phyloP scores from a whole-genome alignment of 1,140 invertebrate species.

The Oryctes rhinoceros region DNA sequence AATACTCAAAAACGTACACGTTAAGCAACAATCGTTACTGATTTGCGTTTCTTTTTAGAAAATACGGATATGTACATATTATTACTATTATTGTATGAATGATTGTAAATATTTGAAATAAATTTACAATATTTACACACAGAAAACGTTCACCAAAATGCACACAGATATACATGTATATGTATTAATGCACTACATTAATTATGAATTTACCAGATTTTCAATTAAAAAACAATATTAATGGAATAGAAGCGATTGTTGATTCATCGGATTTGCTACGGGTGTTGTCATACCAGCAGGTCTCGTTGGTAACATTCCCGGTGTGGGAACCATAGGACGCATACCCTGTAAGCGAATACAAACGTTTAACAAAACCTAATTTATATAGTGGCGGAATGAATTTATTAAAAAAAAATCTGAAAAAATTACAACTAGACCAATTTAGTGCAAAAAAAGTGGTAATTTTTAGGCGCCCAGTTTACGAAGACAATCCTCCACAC shows the following conservation, averaged over 20 bases:
- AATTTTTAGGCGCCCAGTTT: too few species aligned
- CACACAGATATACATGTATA: slow-evolving; percentile 29
- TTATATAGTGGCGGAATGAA: not conserved
- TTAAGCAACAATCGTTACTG: slow-evolving; percentile 32
- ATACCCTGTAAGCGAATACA: slow-evolving; percentile 50
- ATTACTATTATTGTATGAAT: slow-evolving; percentile 34
- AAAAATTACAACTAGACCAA: too few species aligned
- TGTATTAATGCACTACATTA: slow-evolving; percentile 9
- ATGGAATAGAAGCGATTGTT: slow-evolving; percentile 57
- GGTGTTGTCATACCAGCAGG: slow-evolving; percentile 48
- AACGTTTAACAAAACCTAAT: not conserved
- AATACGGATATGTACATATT: slow-evolving; percentile 27
- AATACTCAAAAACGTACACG: not conserved
- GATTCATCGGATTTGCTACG: slow-evolving; percentile 50
- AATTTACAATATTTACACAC: slow-evolving; percentile 35
- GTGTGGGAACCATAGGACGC: slow-evolving; percentile 53
- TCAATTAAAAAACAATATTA: slow-evolving; percentile 42
- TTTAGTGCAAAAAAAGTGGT: too few species aligned
- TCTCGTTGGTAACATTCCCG: slow-evolving; percentile 52
- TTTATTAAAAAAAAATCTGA: too few species aligned
- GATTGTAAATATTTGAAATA: slow-evolving; percentile 27
- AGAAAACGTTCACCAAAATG: slow-evolving; percentile 22
- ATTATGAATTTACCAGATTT: slow-evolving; percentile 23
- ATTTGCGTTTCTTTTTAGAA: slow-evolving; percentile 12
- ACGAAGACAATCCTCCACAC: too few species aligned